Conservation (phyloP, 2,888 invertebrate genomes). For the Plebejus argus region DNA sequence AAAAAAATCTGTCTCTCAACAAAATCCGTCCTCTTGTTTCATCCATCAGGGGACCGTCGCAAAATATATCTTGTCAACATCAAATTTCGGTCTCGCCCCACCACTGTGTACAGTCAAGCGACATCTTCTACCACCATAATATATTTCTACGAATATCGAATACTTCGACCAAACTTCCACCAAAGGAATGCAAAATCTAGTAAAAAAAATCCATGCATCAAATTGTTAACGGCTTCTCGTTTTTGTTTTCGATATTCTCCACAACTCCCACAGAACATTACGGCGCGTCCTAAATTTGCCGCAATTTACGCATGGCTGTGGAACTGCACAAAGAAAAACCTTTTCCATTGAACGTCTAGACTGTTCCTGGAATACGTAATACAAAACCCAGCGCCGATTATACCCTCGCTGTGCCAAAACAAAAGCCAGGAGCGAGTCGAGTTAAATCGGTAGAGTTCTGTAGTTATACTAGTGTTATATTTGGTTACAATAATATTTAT, state of each 20-base stretch:
- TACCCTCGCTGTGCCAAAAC: background rate
- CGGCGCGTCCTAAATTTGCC: slow-evolving; percentile 24
- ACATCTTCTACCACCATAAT: background rate
- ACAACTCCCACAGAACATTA: background rate
- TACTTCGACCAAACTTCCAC: too few relatives aligned
- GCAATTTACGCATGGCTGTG: slow-evolving; percentile 28
- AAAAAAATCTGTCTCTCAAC: too few relatives aligned
- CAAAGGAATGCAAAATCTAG: background rate
- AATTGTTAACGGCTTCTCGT: background rate
- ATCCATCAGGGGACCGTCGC: too few relatives aligned
- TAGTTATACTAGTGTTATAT: background rate
- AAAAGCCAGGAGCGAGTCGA: background rate
- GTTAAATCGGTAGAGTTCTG: background rate
- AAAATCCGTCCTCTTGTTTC: too few relatives aligned
- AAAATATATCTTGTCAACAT: too few relatives aligned
- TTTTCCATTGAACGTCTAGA: slow-evolving; percentile 21
- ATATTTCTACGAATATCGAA: too few relatives aligned
- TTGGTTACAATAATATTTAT: background rate
- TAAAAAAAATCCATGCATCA: background rate
- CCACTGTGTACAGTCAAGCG: too few relatives aligned
- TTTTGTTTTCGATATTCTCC: slow-evolving; percentile 25
- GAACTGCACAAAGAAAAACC: slow-evolving; percentile 23
- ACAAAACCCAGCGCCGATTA: slow-evolving; percentile 17
- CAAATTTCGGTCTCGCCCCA: too few relatives aligned
- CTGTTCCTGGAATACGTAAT: slow-evolving; percentile 19